Evolutionary conservation across 2,797 vertebrate species (phyloP), one percentile per base, ranked within the genome.

Genomic region (Chiroxiphia lanceolata): DNA sequence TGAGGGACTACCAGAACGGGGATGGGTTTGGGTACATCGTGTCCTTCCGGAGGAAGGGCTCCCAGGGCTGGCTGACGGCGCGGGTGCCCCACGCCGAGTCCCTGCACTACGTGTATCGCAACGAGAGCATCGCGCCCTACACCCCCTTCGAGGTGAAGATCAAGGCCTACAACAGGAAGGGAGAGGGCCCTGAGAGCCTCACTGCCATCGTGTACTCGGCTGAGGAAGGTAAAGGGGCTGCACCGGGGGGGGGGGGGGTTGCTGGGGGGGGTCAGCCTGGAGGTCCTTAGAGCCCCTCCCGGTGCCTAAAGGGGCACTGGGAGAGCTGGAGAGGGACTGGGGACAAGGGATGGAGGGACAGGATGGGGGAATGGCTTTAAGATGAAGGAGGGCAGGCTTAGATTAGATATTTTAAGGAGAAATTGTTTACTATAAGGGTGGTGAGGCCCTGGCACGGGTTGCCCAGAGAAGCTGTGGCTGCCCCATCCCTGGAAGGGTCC

Each of bases 1-100:
- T 98, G 36, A 97, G 99, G 90, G 99, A 99, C 95, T 99, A 99
- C 96, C 99, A 99, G 98, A 99, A 99, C 0, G 99, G 99, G 11
- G 99, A 99, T 0, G 98, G 98, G 74, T 99, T 99, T 44, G 99
- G 99, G 77, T 99, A 99, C 97, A 92, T 98, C 76, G 92, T 99
- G 98, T 98, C 98, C 0, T 99, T 99, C 95, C 98, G 98, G 89
- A 98, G 97, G 97, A 98, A 97, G 93, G 98, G 98, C 85, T 86
- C 97, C 21, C 68, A 96, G 4, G 59, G 56, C 2, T 99, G 99
- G 99, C 97, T 97, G 33, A 95, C 90, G 2, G 98, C 98, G 33
- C 98, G 91, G 44, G 97, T 99, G 71, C 98, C 98, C 0, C 98
- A 98, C 0, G 98, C 99, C 3, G 98, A 99, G 54, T 98, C 99